Evolutionary conservation across 1,140 invertebrate genomes (phyloP).

Genomic region (Doryteuthis pealeii): DNA sequence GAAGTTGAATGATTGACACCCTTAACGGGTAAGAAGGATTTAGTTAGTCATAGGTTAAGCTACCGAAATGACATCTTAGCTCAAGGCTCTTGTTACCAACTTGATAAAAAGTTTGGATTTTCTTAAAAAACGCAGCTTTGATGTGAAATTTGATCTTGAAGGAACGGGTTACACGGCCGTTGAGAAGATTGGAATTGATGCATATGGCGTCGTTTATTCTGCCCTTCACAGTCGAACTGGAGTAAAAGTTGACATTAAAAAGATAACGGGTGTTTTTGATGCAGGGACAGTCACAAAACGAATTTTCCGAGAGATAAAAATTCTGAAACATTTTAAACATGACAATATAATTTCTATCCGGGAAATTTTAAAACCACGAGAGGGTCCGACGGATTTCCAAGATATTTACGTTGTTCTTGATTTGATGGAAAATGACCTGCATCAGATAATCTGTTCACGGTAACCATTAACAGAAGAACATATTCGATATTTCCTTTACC

Average conservation of each 20-base stretch:
- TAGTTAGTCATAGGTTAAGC: no score
- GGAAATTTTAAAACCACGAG: constrained; percentile 58
- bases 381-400: constrained; percentile 37
- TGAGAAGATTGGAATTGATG: constrained; percentile 62
- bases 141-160: constrained; percentile 59
- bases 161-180: constrained; percentile 56
- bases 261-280: constrained; percentile 62
- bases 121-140: constrained; percentile 45
- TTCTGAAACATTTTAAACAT: constrained; percentile 62
- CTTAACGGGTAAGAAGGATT: no score
- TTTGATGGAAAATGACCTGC: constrained; percentile 63
- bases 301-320: constrained; percentile 62
- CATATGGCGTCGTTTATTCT: constrained; percentile 63
- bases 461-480: constrained; percentile 61
- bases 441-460: constrained; percentile 62
- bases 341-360: constrained; percentile 62
- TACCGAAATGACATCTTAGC: no score
- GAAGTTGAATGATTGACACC: no score
- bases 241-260: constrained; percentile 62
- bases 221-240: constrained; percentile 56
- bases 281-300: constrained; percentile 56
- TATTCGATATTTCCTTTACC: constrained; percentile 62
- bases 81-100: no score
- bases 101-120: constrained; percentile 40
- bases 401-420: constrained; percentile 64